Percentiles rank a stretch among this genome's conserved stretches.
phyloP scores from a whole-genome alignment of 2,888 invertebrate genomes.

The Sarcophaga variegata region DNA sequence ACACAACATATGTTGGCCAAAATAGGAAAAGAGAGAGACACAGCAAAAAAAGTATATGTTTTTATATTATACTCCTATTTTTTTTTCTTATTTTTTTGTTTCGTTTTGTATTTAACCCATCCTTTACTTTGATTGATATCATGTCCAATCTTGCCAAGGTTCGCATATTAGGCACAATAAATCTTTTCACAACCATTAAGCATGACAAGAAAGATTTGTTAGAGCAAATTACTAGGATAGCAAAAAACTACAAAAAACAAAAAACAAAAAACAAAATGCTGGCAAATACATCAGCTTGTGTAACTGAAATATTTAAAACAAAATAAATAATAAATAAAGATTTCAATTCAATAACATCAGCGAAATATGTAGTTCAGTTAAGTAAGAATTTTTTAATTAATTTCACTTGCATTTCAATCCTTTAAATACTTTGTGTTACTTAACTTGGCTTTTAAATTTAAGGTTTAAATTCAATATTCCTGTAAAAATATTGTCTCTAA shows the following conservation, averaged over 20 bases:
- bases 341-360: too few relatives aligned
- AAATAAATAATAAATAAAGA: neutral
- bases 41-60: neutral
- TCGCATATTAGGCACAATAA: slow-evolving; percentile 67
- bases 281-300: too few relatives aligned
- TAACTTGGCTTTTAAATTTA: too few relatives aligned
- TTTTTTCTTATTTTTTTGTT: slow-evolving; percentile 1
- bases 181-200: slow-evolving; percentile 66
- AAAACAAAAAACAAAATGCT: neutral
- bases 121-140: slow-evolving; percentile 68
- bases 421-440: too few relatives aligned
- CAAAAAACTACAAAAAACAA: neutral
- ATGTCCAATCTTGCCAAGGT: slow-evolving; percentile 64
- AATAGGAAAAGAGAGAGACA: neutral
- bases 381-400: too few relatives aligned
- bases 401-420: too few relatives aligned
- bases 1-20: slow-evolving; percentile 42
- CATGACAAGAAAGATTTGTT: slow-evolving; percentile 64
- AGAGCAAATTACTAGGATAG: slow-evolving; percentile 43
- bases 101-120: slow-evolving; percentile 35
- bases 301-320: neutral
- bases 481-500: too few relatives aligned
- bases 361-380: too few relatives aligned
- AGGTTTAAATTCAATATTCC: too few relatives aligned
- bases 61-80: neutral